Base-by-base conservation (phyloP, 2,888 invertebrate species). In the Pyrocoelia pectoralis region DNA sequence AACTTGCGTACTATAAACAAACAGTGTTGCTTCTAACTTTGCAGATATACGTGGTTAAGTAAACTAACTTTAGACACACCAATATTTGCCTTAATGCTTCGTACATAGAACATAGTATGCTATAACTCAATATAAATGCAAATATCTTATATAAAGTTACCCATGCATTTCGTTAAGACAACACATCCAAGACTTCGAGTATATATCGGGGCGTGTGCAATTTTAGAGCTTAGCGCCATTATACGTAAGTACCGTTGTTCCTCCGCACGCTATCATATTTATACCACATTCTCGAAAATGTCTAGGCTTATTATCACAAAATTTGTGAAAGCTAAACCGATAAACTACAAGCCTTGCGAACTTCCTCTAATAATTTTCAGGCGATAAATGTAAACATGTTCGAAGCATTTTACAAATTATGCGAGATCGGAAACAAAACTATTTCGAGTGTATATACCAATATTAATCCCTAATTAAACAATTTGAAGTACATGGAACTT, bases 61-160 rank as follows among this genome's bases (percentile, higher is more conserved):
- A 80, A 79, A 80, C 79, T 68, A 67, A 73, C 76, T 69, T 72
- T 72, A 79, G 79, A 79, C 79, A 78, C 79, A 80, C 80, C 77
- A 80, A 80, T 79, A 80, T 80, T 79, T 78, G 76, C 79, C 79
- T 74, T 80, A 78, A 78, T 78, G 77, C 76, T 72, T 67, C 71
- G 65, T 73, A 73, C 65, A 74, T 72, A 74, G 75, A 73, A 73
- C 73, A 74, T 70, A 77, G 70, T 72, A 54, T 73, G 71, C 76
- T 74, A 79, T 80, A 80, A 80, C 79, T 81, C 79, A 79, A 80
- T 80, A 80, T 80, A 80, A 80, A 81, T 81, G 81, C 80, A 80
- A 81, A 81, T 80, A 80, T 79, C 79, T 79, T 78, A 78, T 78
- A 79, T 79, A 78, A 78, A 79, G 79, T 79, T 79, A 73, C 74